These are phyloP conservation scores for Papilio gigon DNA, from an alignment of 2,888 invertebrate genomes.

Conservation along the genomic window DNA sequence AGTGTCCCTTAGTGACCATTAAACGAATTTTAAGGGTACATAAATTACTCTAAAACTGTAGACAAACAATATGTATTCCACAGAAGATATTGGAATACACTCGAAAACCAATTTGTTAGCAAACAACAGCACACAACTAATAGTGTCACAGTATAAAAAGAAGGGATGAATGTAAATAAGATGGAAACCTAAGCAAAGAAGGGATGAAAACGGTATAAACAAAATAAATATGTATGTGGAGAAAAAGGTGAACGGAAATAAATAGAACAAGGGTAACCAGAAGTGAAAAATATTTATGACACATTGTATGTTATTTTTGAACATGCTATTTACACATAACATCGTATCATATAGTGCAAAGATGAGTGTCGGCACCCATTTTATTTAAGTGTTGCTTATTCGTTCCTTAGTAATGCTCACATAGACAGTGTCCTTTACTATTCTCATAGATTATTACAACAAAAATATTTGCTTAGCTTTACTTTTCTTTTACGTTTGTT, in stretches of 20 bases:
- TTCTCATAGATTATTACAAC: too few relatives aligned
- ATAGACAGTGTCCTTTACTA: too few relatives aligned
- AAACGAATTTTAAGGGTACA: too few relatives aligned
- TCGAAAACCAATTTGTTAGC: conserved; percentile 21
- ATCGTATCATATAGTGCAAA: neutral
- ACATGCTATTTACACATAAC: neutral
- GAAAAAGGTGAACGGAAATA: conserved; percentile 3
- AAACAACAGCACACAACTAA: conserved; percentile 20
- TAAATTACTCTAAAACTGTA: neutral
- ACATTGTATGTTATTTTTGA: neutral
- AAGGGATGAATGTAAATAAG: conserved; percentile 30
- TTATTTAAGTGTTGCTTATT: neutral
- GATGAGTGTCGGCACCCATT: neutral
- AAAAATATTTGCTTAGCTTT: neutral
- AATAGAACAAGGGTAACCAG: neutral
- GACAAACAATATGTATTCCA: neutral
- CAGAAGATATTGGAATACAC: neutral
- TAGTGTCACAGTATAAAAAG: conserved; percentile 18
- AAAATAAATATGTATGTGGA: conserved; percentile 17
- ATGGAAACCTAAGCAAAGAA: conserved; percentile 24
- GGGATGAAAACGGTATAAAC: conserved; percentile 19
- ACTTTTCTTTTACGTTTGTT: neutral
- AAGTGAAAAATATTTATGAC: neutral
- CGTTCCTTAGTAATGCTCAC: too few relatives aligned
- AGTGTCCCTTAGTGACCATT: too few relatives aligned